Evolutionary conservation across 2,113 vertebrate species (phyloP).

Genomic region (Tilapia sparmanii): DNA sequence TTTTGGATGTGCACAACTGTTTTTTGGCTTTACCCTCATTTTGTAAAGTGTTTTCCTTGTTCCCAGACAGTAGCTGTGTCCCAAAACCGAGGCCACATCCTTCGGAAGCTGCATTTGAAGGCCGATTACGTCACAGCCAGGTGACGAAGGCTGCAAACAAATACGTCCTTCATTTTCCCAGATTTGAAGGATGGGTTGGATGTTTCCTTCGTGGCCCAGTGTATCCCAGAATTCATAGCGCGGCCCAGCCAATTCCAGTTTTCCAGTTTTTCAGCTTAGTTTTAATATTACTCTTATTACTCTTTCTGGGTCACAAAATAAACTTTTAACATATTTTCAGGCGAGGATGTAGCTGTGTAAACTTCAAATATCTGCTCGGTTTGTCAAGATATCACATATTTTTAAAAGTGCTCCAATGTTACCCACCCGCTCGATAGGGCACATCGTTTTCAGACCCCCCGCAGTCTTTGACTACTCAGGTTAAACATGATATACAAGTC

Average conservation of each 20-base stretch:
- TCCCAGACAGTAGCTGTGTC: too few relatives aligned
- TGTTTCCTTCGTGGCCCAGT: background rate
- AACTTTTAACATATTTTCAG: background rate
- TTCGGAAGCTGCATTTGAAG: too few relatives aligned
- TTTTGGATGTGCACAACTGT: too few relatives aligned
- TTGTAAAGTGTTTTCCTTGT: too few relatives aligned
- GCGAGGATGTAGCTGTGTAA: background rate
- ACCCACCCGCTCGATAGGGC: background rate
- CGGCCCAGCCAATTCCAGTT: background rate
- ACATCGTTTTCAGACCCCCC: background rate
- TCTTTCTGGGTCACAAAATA: background rate
- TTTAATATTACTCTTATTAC: background rate
- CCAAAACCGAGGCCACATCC: too few relatives aligned
- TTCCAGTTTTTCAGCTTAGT: background rate
- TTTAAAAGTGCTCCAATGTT: background rate
- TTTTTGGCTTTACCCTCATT: too few relatives aligned
- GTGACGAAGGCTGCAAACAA: too few relatives aligned
- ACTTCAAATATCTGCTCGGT: background rate
- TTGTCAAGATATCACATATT: background rate
- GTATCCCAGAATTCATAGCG: background rate
- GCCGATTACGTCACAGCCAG: too few relatives aligned
- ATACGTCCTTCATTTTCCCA: too few relatives aligned
- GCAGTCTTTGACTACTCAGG: background rate
- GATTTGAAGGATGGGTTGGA: background rate
- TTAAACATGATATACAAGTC: background rate